phyloP scores from a whole-genome alignment of 2,888 invertebrate genomes.

The Cyclophora albipunctata region DNA sequence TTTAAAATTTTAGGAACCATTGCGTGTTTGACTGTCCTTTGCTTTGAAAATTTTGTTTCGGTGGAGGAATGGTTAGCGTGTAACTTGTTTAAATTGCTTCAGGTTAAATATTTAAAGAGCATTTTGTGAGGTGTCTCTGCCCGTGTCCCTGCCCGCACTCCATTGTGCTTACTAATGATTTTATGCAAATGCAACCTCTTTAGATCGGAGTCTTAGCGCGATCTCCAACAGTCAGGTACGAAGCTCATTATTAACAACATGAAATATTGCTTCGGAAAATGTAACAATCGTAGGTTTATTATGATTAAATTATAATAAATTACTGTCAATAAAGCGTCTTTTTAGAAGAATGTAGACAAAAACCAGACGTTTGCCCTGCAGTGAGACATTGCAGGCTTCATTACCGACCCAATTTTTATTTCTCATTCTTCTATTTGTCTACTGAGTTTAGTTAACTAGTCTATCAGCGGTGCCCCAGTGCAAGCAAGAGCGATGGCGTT shows the following conservation, averaged over 20 bases:
- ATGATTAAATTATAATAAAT: no score
- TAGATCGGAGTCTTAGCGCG: constrained; percentile 75
- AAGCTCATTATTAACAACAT: constrained; percentile 73
- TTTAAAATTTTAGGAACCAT: constrained; percentile 26
- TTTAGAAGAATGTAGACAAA: no score
- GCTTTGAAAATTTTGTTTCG: neutral
- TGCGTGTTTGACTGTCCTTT: constrained; percentile 19
- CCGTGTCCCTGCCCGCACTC: constrained; percentile 70
- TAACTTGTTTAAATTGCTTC: constrained; percentile 11
- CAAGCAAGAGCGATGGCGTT: no score
- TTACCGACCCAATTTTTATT: no score
- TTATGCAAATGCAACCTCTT: constrained; percentile 76
- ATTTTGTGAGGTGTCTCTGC: constrained; percentile 61
- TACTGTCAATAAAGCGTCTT: no score
- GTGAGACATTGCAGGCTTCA: no score
- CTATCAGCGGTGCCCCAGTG: no score
- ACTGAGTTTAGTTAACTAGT: no score
- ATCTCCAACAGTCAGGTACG: constrained; percentile 73
- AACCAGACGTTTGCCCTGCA: no score
- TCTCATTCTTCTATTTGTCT: no score
- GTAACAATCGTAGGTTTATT: constrained; percentile 45
- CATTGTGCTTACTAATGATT: constrained; percentile 77
- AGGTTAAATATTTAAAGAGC: constrained; percentile 46
- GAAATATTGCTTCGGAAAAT: constrained; percentile 69
- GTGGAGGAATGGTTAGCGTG: constrained; percentile 28